Conservation (phyloP, 2,797 vertebrate genomes). For the Rhinogobio ventralis region DNA sequence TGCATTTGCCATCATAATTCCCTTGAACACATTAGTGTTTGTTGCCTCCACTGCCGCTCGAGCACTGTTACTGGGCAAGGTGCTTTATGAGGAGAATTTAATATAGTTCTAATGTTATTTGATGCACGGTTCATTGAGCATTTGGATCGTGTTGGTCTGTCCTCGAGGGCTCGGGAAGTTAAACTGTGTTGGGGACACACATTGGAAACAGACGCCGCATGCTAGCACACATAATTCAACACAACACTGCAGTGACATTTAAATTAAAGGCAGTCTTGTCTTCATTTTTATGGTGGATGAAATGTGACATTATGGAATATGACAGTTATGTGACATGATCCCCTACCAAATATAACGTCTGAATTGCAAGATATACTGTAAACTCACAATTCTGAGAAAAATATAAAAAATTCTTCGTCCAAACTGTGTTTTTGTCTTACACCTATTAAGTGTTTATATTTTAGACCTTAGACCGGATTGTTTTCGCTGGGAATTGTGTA, state of each 20-base stretch:
- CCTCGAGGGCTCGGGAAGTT: slow-evolving; percentile 39
- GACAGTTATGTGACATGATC: neutral
- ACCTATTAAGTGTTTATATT: too few relatives aligned
- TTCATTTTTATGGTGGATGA: slow-evolving; percentile 55
- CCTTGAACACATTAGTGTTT: slow-evolving; percentile 42
- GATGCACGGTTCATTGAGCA: slow-evolving; percentile 32
- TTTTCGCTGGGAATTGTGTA: too few relatives aligned
- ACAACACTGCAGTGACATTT: slow-evolving; percentile 44
- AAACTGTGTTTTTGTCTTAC: too few relatives aligned
- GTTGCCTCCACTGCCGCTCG: slow-evolving; percentile 33
- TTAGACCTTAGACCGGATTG: too few relatives aligned
- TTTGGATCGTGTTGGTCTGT: slow-evolving; percentile 57
- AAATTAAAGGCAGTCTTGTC: slow-evolving; percentile 38
- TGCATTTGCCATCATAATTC: slow-evolving; percentile 42
- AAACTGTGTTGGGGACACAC: slow-evolving; percentile 43
- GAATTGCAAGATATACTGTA: neutral
- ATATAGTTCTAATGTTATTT: slow-evolving; percentile 50
- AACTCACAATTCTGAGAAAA: neutral
- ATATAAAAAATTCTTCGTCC: neutral
- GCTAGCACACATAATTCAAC: slow-evolving; percentile 33
- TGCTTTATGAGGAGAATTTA: slow-evolving; percentile 48
- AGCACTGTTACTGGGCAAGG: slow-evolving; percentile 49
- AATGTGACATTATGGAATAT: slow-evolving; percentile 59
- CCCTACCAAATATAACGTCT: neutral
- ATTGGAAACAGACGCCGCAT: slow-evolving; percentile 43